phyloP scores from a whole-genome alignment of 2,797 vertebrate genomes.

The Anguilla obscura region DNA sequence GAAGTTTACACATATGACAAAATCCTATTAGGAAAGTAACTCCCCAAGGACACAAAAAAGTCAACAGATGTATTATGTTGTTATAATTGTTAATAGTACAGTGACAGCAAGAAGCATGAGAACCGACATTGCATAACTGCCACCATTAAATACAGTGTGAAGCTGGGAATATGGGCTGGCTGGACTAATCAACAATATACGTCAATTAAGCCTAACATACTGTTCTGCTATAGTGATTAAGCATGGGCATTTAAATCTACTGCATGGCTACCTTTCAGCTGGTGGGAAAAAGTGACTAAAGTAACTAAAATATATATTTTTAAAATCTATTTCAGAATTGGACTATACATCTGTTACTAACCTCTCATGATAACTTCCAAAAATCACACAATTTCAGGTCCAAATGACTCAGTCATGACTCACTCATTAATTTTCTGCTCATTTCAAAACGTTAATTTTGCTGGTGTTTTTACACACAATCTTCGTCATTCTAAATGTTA shows the following conservation, averaged over 20 bases:
- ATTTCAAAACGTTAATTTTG: conserved; percentile 42
- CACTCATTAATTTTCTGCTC: conserved; percentile 3
- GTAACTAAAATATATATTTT: conserved; percentile 56
- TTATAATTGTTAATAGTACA: conserved; percentile 17
- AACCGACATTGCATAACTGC: conserved; percentile 80
- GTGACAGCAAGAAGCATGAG: conserved; percentile 84
- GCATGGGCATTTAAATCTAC: conserved; percentile 76
- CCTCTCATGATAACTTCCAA: conserved; percentile 43
- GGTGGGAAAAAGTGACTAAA: conserved; percentile 58
- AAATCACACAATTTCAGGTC: conserved; percentile 36
- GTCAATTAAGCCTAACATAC: conserved; percentile 75
- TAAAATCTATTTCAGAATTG: conserved; percentile 47
- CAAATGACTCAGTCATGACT: conserved; percentile 5
- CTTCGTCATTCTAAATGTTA: conserved; percentile 43
- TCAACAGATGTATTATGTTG: conserved; percentile 28
- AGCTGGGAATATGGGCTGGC: conserved; percentile 66
- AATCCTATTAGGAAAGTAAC: conserved; percentile 63
- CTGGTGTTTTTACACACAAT: conserved; percentile 49
- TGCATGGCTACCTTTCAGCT: conserved; percentile 66
- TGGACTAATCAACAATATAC: conserved; percentile 76
- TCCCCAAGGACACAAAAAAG: conserved; percentile 2
- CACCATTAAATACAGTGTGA: conserved; percentile 72
- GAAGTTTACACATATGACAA: conserved; percentile 64
- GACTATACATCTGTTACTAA: conserved; percentile 38
- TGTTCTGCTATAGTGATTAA: conserved; percentile 60